A percentile compares a stretch with the other conserved stretches of the same genome.
Conservation (phyloP, 2,113 vertebrate genomes). For the Nannobrachium achirus region DNA sequence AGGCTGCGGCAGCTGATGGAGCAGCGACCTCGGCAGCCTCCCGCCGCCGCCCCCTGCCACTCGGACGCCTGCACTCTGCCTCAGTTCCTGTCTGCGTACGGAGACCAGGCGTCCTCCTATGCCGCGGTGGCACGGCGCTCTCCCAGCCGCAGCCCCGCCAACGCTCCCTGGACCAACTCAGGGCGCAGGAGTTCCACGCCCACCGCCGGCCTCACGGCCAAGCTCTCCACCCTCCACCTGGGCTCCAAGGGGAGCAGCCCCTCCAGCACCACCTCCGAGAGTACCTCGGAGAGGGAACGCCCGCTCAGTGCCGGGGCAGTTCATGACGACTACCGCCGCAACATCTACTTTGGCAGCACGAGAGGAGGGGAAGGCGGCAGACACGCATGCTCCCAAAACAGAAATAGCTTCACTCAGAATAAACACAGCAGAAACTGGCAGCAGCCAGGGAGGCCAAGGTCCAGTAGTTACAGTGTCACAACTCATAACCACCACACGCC, state of each 20-base stretch:
- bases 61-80: slow-evolving; percentile 81
- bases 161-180: slow-evolving; percentile 80
- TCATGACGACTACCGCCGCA: slow-evolving; percentile 59
- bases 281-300: slow-evolving; percentile 81
- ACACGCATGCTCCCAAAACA: slow-evolving; percentile 30
- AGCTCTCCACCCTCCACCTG: slow-evolving; percentile 86
- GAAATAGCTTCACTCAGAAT: slow-evolving; percentile 51
- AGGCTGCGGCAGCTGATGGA: slow-evolving; percentile 81
- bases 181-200: slow-evolving; percentile 87
- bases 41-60: slow-evolving; percentile 63
- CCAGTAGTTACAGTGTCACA: slow-evolving; percentile 54
- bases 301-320: slow-evolving; percentile 65
- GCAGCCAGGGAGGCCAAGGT: slow-evolving; percentile 74
- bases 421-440: slow-evolving; percentile 58
- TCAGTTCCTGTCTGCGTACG: slow-evolving; percentile 85
- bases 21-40: slow-evolving; percentile 72
- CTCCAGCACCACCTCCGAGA: slow-evolving; percentile 90
- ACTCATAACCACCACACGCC: slow-evolving; percentile 44
- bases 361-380: slow-evolving; percentile 51
- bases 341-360: slow-evolving; percentile 70
- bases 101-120: slow-evolving; percentile 85
- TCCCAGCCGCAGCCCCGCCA: slow-evolving; percentile 72
- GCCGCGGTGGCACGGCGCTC: slow-evolving; percentile 88
- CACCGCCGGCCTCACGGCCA: slow-evolving; percentile 80
- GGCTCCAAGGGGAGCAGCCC: slow-evolving; percentile 93